Conservation (phyloP, 2,888 invertebrate species). For the Stomorhina lunata region DNA sequence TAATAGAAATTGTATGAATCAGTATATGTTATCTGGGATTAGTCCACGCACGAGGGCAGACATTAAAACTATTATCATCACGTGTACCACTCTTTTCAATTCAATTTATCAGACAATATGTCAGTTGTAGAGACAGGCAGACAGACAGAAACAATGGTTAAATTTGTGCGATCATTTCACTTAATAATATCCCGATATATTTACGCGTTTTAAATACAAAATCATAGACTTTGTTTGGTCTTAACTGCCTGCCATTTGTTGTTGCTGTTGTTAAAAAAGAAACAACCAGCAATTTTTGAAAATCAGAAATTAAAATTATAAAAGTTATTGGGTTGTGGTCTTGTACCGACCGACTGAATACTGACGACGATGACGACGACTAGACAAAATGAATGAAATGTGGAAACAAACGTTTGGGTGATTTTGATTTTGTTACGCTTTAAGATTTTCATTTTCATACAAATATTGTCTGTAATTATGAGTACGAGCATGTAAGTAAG, state of each 20-base stretch:
- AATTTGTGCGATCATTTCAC: neutral
- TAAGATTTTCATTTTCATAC: constrained; percentile 58
- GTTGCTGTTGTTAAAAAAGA: neutral
- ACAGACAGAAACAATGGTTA: neutral
- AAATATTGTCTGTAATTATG: constrained; percentile 62
- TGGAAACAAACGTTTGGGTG: constrained; percentile 16
- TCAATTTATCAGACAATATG: neutral
- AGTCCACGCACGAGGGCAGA: too few species aligned
- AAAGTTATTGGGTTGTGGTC: constrained; percentile 55
- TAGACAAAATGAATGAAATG: too few species aligned
- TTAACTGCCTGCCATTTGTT: neutral
- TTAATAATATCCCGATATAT: constrained; percentile 25
- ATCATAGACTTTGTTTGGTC: neutral
- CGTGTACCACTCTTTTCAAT: neutral
- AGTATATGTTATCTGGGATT: too few species aligned
- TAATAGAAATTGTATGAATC: too few species aligned
- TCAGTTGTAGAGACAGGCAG: neutral
- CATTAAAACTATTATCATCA: too few species aligned
- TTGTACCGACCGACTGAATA: constrained; percentile 8
- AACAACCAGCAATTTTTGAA: constrained; percentile 41
- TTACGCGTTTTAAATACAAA: constrained; percentile 45
- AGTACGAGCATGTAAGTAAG: neutral
- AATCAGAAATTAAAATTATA: constrained; percentile 36
- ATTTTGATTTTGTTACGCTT: constrained; percentile 63
- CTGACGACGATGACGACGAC: neutral